Evolutionary conservation across 2,113 vertebrate genomes (phyloP).

Genomic region (Halcyon senegalensis): DNA sequence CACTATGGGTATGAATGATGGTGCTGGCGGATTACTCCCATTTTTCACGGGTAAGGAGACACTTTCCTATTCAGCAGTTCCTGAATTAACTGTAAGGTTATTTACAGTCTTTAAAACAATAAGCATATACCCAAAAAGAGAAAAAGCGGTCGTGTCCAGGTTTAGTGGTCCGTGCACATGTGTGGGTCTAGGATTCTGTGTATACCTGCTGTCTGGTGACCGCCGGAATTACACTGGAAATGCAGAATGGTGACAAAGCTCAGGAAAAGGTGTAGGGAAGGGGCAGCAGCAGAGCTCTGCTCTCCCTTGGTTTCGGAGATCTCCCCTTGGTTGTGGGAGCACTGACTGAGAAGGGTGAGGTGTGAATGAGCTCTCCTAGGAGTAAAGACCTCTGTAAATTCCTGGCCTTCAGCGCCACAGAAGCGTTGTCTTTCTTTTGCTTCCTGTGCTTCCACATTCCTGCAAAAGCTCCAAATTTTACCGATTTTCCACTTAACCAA

Average conservation of each 20-base stretch:
- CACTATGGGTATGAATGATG: background rate
- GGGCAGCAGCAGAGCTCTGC: background rate
- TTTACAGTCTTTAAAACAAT: background rate
- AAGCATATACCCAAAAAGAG: background rate
- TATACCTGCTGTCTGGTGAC: background rate
- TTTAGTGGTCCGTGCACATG: background rate
- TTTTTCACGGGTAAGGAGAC: background rate
- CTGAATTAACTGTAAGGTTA: background rate
- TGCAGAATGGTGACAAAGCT: background rate
- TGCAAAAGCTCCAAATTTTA: background rate
- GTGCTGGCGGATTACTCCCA: background rate
- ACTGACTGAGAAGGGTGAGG: background rate
- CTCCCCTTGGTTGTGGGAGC: background rate
- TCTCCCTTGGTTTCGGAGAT: rapidly evolving
- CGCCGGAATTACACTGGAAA: rapidly evolving
- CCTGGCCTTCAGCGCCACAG: background rate
- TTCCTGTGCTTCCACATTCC: background rate
- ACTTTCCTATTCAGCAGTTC: background rate
- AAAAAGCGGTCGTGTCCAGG: background rate
- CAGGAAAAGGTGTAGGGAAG: background rate
- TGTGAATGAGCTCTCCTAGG: background rate
- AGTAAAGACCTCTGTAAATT: background rate
- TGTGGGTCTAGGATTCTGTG: background rate
- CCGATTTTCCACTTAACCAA: background rate
- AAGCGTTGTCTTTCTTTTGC: background rate